Base-by-base conservation (phyloP, 1,140 invertebrate genomes). In the Pectinophora gossypiella region DNA sequence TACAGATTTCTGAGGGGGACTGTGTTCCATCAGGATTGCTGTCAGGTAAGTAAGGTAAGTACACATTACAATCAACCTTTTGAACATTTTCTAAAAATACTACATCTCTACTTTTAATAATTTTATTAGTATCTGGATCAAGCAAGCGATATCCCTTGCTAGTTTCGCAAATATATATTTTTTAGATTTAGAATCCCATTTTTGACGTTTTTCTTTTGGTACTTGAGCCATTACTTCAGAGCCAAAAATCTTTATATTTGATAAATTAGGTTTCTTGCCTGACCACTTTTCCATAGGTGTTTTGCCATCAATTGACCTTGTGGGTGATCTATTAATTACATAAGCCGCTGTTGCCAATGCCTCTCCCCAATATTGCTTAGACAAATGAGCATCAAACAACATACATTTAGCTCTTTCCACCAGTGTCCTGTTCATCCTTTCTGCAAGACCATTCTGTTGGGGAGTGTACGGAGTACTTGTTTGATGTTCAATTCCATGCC, bases 391-490 rank as follows among this genome's bases (percentile, higher is more conserved):
- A 20, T 19, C 12, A 20, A 19, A 9, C 18, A 44, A 3, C 42
- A 44, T 44, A 9, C 18, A 12, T 44, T 19, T 19, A 6, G 42
- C 42, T 4, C 9, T 15, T 44, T 44, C 42, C 3, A 19, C 19
- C 15, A 44, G 20, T 13, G 42, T 44, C 7, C 42, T 18, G 20
- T 44, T 44, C 15, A 13, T 15, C 9, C 42, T 18, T 13, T 44
- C 42, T 5, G 19, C 19, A 4, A 10, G 3, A 10, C 42, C 42
- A 44, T 44, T 44, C 20, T 44, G 42, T 44, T 44, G 10, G 10
- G 42, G 42, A 9, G 42, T 44, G 42, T 44, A 44, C 1, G 42
- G 42, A n/a, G n/a, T n/a, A n/a, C n/a, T n/a, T n/a, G n/a, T n/a
- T n/a, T n/a, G n/a, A n/a, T n/a, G n/a, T n/a, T n/a, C n/a, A n/a